Conservation (phyloP, 1,140 invertebrate genomes). For the Musca vetustissima region DNA sequence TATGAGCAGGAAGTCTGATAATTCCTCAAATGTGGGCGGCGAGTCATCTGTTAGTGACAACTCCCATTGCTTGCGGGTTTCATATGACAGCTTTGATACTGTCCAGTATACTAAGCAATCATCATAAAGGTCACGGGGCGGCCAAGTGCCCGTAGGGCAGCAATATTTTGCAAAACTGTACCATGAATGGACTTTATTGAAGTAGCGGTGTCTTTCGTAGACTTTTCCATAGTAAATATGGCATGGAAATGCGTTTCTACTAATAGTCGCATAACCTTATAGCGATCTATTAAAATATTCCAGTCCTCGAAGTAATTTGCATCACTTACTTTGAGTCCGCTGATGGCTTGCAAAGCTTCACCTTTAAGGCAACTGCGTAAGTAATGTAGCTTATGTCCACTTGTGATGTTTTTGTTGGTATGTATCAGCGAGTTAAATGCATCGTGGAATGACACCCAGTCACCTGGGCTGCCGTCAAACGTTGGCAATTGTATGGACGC, state of each 20-base stretch:
- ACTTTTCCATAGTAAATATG: background rate
- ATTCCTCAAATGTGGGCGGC: background rate
- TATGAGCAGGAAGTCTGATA: background rate
- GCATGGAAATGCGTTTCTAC: constrained; percentile 1
- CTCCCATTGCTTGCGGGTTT: constrained; percentile 14
- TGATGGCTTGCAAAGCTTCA: background rate
- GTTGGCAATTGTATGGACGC: constrained; percentile 4
- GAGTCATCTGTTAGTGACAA: background rate
- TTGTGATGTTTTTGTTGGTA: background rate
- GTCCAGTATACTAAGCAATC: constrained; percentile 1
- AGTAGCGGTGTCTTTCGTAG: background rate
- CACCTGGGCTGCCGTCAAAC: background rate
- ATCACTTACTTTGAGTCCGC: background rate
- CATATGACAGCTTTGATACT: background rate
- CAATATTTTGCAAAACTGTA: constrained; percentile 1
- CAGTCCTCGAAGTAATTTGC: background rate
- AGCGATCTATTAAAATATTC: background rate
- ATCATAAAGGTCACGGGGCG: constrained; percentile 13
- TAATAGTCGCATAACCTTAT: constrained; percentile 6
- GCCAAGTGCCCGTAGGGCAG: background rate
- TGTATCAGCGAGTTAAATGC: constrained; percentile 3
- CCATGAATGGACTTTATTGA: background rate
- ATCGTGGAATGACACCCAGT: constrained; percentile 7
- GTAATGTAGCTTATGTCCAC: constrained; percentile 5
- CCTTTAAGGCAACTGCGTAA: constrained; percentile 17